Base-by-base conservation (phyloP, 1,140 invertebrate genomes). In the Chironomus tepperi region DNA sequence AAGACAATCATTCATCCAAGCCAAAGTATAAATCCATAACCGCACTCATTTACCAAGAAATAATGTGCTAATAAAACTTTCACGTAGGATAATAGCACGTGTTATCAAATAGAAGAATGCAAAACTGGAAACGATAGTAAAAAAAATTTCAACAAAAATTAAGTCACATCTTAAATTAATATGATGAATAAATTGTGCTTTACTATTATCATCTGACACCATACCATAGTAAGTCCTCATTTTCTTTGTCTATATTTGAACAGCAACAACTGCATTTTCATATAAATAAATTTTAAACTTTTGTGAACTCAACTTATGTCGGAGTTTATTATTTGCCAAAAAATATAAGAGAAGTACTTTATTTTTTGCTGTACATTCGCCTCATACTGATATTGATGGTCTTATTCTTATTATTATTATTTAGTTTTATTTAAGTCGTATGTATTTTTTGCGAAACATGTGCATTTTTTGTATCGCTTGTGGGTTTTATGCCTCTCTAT, bases 271-370 rank as follows among this genome's bases (percentile, higher is more conserved):
- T 57, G 12, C 12, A n/a, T 12, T 57, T 57, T 34, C 24, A 34
- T 15, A 57, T 5, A 57, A 12, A 57, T 12, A 57, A 12, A n/a
- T 34, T 34, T 34, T 57, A 57, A 12, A 57, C n/a, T 57, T 57
- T n/a, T 57, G 12, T 57, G 47, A 57, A 57, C 47, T 15, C 47
- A 34, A 34, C 24, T 34, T 34, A 2, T 34, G 24, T 34, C 9
- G 18, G 18, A 70, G 65, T 70, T 70, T 70, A 70, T 70, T 70
- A 70, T 70, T 16, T 16, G 65, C 65, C 65, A 21, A 70, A 70
- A 70, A 18, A 70, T 70, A 18, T 70, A 34, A 34, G 24, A 34
- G n/a, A n/a, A n/a, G n/a, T 19, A 16, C 18, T 8, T 18, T 67
- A 12, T 67, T 67, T 19, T 67, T 67, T 18, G 16, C 6, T 9